Conservation (phyloP, 1,140 invertebrate species). For the Drosophila ambigua region DNA sequence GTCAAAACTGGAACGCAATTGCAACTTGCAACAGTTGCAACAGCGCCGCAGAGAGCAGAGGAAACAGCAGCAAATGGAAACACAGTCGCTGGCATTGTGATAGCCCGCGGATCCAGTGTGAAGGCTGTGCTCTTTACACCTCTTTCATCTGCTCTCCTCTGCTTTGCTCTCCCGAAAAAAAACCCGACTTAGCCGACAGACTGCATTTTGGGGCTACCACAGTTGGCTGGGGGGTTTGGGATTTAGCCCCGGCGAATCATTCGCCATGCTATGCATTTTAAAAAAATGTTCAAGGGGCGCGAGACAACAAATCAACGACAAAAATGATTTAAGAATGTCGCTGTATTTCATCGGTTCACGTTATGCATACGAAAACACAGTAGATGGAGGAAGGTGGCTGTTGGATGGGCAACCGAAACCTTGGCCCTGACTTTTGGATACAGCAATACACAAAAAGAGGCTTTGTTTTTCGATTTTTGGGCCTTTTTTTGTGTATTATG, state of each 20-base stretch:
- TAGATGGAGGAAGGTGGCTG: too few species aligned
- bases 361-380: conserved; percentile 41
- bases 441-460: conserved; percentile 26
- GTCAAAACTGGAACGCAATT: conserved; percentile 51
- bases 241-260: conserved; percentile 5
- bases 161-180: too few species aligned
- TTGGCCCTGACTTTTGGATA: conserved; percentile 64
- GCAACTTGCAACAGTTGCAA: conserved; percentile 34
- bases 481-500: too few species aligned
- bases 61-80: not conserved
- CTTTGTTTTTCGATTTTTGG: conserved; percentile 23
- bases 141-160: conserved; percentile 1
- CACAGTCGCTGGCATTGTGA: conserved; percentile 36
- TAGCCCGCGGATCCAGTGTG: conserved; percentile 27
- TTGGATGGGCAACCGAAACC: conserved; percentile 47
- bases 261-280: conserved; percentile 35
- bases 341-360: not conserved
- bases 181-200: conserved; percentile 6
- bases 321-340: conserved; percentile 59
- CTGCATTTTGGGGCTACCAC: conserved; percentile 17
- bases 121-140: conserved; percentile 28
- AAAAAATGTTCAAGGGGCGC: conserved; percentile 18
- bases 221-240: conserved; percentile 3
- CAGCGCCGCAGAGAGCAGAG: conserved; percentile 5
- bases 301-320: conserved; percentile 14